phyloP scores from a whole-genome alignment of 2,888 invertebrate species.

The Anthophora plumipes region DNA sequence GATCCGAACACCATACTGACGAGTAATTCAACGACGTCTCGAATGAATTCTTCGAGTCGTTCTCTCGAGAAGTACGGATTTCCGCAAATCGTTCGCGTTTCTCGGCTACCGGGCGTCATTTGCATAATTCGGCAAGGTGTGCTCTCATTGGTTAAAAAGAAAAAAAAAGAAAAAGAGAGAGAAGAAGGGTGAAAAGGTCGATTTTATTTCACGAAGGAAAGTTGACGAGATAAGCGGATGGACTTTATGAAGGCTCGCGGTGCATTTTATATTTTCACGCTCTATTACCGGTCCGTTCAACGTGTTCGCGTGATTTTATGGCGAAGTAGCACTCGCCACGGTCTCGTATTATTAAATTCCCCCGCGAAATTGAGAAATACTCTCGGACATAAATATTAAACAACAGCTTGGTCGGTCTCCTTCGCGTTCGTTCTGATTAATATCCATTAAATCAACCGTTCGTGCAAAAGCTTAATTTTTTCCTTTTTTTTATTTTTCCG shows the following conservation, averaged over 20 bases:
- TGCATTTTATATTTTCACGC: conserved; percentile 10
- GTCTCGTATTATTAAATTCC: conserved; percentile 21
- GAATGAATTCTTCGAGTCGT: conserved; percentile 19
- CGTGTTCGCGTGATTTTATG: conserved; percentile 11
- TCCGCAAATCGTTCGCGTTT: conserved; percentile 31
- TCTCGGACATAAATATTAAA: conserved; percentile 12
- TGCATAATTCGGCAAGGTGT: conserved; percentile 31
- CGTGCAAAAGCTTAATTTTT: no score
- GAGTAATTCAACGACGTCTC: conserved; percentile 18
- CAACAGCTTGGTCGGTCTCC: not conserved
- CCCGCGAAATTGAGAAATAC: conserved; percentile 12
- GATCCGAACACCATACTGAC: conserved; percentile 12
- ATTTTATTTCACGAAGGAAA: conserved; percentile 20
- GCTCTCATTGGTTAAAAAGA: not conserved
- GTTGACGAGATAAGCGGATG: conserved; percentile 18
- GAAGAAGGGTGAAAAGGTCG: not conserved
- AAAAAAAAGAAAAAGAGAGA: not conserved
- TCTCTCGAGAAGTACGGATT: conserved; percentile 20
- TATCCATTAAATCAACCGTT: conserved; percentile 9
- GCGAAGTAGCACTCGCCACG: conserved; percentile 7
- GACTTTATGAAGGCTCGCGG: not conserved
- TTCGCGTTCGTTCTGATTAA: conserved; percentile 9
- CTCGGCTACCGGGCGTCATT: not conserved
- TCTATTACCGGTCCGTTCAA: conserved; percentile 2
- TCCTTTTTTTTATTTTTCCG: no score